Conservation (phyloP, 30 jellyfish, hydroid and myxozoan species). For the Hydractinia symbiolongicarpus region DNA sequence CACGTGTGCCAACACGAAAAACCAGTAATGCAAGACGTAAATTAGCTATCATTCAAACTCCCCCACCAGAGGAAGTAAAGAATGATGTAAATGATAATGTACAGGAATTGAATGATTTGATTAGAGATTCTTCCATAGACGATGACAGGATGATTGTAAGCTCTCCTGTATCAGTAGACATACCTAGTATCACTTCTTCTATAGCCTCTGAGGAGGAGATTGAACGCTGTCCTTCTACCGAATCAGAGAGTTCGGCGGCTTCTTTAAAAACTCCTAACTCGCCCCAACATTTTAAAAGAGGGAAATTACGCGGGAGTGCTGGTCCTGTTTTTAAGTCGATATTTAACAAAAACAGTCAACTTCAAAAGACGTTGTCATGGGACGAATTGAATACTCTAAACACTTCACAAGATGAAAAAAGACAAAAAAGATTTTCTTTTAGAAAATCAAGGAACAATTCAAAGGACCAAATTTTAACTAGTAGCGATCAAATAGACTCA, state of each 20-base stretch:
- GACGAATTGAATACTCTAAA: slow-evolving; percentile 5
- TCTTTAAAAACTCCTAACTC: slow-evolving; percentile 17
- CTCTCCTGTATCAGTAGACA: slow-evolving; percentile 7
- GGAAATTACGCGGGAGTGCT: slow-evolving; percentile 29
- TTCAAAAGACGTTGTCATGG: slow-evolving; percentile 24
- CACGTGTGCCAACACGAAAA: slow-evolving; percentile 16
- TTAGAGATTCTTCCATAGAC: background rate
- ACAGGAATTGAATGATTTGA: background rate
- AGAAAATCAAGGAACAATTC: background rate
- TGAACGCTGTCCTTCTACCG: slow-evolving; percentile 16
- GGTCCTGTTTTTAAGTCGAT: slow-evolving; percentile 37
- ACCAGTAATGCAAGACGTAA: slow-evolving; percentile 22
- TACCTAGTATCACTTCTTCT: slow-evolving; percentile 1
- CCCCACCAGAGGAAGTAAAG: background rate
- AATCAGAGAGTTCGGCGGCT: slow-evolving; percentile 14
- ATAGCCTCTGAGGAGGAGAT: slow-evolving; percentile 1
- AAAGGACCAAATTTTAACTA: slow-evolving; percentile 3
- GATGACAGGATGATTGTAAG: background rate
- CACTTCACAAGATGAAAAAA: background rate
- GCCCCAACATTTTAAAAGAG: slow-evolving; percentile 26
- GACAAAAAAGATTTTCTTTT: slow-evolving; percentile 10
- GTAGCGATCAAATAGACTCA: slow-evolving; percentile 3
- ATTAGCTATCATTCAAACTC: slow-evolving; percentile 4
- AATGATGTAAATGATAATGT: slow-evolving; percentile 10
- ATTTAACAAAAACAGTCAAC: slow-evolving; percentile 5